Conservation (phyloP, 1,140 invertebrate genomes). For the Psix sp. region DNA sequence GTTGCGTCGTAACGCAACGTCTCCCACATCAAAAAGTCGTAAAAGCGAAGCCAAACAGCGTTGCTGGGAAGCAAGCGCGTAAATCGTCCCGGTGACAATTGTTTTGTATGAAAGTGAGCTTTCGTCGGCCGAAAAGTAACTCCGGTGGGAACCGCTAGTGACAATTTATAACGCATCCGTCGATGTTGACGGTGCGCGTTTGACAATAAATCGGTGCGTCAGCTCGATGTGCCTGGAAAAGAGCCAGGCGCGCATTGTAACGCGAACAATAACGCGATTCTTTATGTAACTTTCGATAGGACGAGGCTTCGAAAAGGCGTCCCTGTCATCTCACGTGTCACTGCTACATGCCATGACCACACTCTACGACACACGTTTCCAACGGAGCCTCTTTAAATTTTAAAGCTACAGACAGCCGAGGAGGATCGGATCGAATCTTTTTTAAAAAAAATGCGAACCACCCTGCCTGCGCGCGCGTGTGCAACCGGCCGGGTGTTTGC, state of each 20-base stretch:
- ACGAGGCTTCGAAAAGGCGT: background rate
- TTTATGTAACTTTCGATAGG: slow-evolving; percentile 45
- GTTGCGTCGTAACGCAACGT: too few relatives aligned
- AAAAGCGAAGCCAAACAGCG: too few relatives aligned
- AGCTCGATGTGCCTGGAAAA: slow-evolving; percentile 18
- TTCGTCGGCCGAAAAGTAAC: background rate
- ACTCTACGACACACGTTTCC: slow-evolving; percentile 32
- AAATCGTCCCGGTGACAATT: too few relatives aligned
- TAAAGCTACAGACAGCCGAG: slow-evolving; percentile 18
- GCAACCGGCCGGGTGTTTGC: slow-evolving; percentile 30
- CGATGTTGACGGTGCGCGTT: slow-evolving; percentile 15
- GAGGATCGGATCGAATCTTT: slow-evolving; percentile 13
- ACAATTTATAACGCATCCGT: slow-evolving; percentile 1
- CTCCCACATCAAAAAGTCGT: too few relatives aligned
- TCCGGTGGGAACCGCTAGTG: background rate
- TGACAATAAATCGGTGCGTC: slow-evolving; percentile 27
- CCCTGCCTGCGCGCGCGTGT: slow-evolving; percentile 5
- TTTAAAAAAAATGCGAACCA: slow-evolving; percentile 31
- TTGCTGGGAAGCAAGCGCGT: too few relatives aligned
- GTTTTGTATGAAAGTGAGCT: too few relatives aligned
- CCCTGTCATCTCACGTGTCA: slow-evolving; percentile 44
- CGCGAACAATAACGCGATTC: slow-evolving; percentile 37
- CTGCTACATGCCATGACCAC: slow-evolving; percentile 42
- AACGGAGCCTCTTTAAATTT: slow-evolving; percentile 56
- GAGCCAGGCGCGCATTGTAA: slow-evolving; percentile 15